phyloP scores from a whole-genome alignment of 2,797 vertebrate genomes.

The Rhabdophis nuchalis region DNA sequence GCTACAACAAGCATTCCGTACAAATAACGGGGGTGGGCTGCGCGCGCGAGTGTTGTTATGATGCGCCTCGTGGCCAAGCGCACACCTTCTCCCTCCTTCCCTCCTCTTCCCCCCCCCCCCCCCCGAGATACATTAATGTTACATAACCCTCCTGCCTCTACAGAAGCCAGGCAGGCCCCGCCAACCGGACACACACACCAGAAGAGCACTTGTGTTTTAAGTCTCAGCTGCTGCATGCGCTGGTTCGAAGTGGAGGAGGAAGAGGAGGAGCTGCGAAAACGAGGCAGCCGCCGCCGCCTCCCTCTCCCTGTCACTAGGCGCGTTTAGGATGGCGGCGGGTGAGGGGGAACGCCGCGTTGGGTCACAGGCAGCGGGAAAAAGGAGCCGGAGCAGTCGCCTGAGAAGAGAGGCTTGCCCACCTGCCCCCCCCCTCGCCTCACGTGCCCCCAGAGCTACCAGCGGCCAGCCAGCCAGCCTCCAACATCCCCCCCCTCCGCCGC shows the following conservation, averaged over 20 bases:
- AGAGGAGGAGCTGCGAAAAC: conserved; percentile 6
- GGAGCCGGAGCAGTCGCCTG: neutral
- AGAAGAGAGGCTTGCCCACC: conserved; percentile 19
- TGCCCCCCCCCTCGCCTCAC: conserved; percentile 17
- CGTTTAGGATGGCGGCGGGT: neutral
- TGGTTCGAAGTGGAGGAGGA: conserved; percentile 13
- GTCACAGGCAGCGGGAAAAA: too few species aligned
- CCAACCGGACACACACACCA: neutral
- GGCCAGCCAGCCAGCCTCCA: conserved; percentile 5
- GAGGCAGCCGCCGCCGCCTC: neutral
- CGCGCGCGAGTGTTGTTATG: neutral
- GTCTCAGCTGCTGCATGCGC: neutral
- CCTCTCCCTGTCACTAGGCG: conserved; percentile 48
- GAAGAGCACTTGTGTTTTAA: neutral
- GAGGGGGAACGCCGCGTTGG: neutral
- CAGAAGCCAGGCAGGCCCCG: conserved; percentile 10
- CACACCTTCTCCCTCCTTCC: neutral
- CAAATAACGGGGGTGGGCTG: neutral
- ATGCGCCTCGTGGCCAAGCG: conserved; percentile 7
- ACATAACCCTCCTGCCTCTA: conserved; percentile 36
- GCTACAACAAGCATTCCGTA: neutral
- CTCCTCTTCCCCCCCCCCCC: neutral
- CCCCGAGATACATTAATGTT: conserved; percentile 20
- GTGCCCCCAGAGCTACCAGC: conserved; percentile 10
- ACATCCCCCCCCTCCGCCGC: neutral